Evolutionary conservation across 2,113 vertebrate species (phyloP).

Genomic region (Callospermophilus lateralis): DNA sequence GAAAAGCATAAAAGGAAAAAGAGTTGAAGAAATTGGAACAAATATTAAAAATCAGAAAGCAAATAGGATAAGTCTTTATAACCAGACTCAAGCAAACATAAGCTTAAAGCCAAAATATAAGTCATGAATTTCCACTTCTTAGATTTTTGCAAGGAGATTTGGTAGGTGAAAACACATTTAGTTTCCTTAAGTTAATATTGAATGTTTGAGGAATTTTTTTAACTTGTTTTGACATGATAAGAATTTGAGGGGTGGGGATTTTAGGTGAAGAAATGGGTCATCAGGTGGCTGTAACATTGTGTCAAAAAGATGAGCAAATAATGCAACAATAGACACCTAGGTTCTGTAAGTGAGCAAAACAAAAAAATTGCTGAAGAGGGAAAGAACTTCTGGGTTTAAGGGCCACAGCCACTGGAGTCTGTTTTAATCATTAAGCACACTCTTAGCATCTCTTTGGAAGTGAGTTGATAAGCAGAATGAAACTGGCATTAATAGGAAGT

Average conservation of each 20-base stretch:
- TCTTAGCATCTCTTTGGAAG: neutral
- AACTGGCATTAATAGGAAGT: neutral
- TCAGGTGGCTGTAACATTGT: neutral
- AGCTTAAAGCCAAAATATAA: slow-evolving; percentile 31
- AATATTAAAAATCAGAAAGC: slow-evolving; percentile 45
- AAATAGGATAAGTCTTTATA: neutral
- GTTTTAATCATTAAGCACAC: neutral
- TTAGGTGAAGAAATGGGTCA: neutral
- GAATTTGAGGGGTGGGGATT: neutral
- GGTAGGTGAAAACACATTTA: slow-evolving; percentile 25
- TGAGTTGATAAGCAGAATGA: neutral
- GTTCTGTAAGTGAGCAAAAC: slow-evolving; percentile 31
- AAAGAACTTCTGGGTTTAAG: neutral
- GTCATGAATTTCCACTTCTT: neutral
- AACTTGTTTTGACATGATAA: neutral
- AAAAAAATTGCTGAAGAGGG: neutral
- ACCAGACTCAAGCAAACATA: neutral
- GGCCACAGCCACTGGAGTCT: neutral
- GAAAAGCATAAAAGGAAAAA: slow-evolving; percentile 23
- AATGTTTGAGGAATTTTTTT: neutral
- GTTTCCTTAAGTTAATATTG: neutral
- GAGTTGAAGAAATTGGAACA: slow-evolving; percentile 2
- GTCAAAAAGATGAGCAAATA: neutral
- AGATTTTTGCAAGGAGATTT: neutral
- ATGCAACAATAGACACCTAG: neutral